These are phyloP conservation scores for Hirtodrosophila duncani DNA, from an alignment of 2,888 invertebrate species.

Conservation along the genomic window DNA sequence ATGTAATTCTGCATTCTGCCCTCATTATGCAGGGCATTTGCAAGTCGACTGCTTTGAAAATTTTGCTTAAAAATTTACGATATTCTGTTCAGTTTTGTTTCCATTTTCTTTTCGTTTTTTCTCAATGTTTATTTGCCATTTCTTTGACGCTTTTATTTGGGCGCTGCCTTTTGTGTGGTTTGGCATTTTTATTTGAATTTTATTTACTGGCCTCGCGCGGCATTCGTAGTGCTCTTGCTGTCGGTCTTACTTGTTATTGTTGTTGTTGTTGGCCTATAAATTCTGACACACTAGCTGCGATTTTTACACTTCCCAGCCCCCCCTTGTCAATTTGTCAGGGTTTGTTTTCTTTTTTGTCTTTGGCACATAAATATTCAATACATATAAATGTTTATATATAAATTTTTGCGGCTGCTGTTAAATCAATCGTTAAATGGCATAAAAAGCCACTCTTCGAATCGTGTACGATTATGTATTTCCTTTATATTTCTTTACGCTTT, in stretches of 20 bases:
- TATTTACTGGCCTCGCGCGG: slow-evolving; percentile 54
- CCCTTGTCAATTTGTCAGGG: slow-evolving; percentile 51
- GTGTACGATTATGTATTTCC: background rate
- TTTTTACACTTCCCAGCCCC: slow-evolving; percentile 6
- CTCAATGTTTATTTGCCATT: slow-evolving; percentile 59
- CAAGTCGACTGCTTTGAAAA: background rate
- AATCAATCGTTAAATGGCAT: slow-evolving; percentile 65
- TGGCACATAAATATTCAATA: slow-evolving; percentile 20
- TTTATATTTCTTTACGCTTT: slow-evolving; percentile 19
- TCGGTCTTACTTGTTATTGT: slow-evolving; percentile 2
- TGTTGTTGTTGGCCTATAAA: slow-evolving; percentile 49
- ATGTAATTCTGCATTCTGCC: background rate
- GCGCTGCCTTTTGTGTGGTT: slow-evolving; percentile 41
- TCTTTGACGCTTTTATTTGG: slow-evolving; percentile 67
- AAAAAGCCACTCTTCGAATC: slow-evolving; percentile 26
- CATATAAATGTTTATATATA: slow-evolving; percentile 21
- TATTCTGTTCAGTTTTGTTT: slow-evolving; percentile 48
- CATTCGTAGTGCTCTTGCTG: too few species aligned
- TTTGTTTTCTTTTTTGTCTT: slow-evolving; percentile 25
- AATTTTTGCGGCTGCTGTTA: slow-evolving; percentile 54
- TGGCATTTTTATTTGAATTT: slow-evolving; percentile 71
- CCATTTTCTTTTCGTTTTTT: slow-evolving; percentile 41
- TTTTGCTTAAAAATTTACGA: background rate
- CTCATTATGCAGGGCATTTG: slow-evolving; percentile 24
- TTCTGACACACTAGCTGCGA: slow-evolving; percentile 50